Evolutionary conservation across 2,888 invertebrate genomes (phyloP).

Genomic region (Pedicia rivosa): DNA sequence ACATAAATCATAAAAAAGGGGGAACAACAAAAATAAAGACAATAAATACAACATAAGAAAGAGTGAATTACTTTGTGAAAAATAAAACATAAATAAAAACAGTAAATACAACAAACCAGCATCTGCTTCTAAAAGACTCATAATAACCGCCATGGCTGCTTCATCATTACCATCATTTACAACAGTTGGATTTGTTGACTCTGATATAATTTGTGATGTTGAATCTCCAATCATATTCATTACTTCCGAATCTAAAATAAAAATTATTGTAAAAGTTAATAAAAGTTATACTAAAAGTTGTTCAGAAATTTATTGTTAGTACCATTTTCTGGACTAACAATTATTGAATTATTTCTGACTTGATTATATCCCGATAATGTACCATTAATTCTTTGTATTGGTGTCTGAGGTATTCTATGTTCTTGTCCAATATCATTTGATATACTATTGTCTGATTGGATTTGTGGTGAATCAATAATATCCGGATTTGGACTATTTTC

Average conservation of each 20-base stretch:
- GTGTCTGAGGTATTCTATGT: conserved; percentile 6
- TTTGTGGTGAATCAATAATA: not conserved
- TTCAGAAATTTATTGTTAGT: conserved; percentile 1
- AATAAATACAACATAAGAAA: conserved; percentile 9
- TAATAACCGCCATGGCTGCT: conserved; percentile 83
- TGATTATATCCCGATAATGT: conserved; percentile 13
- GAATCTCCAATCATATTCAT: conserved; percentile 39
- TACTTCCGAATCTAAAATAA: conserved; percentile 32
- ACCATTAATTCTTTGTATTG: conserved; percentile 11
- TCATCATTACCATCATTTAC: conserved; percentile 66
- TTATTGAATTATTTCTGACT: conserved; percentile 26
- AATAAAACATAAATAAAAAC: too few species aligned
- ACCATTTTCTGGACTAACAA: conserved; percentile 20
- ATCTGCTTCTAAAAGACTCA: conserved; percentile 79
- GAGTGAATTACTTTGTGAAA: too few species aligned
- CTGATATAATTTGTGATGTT: not conserved
- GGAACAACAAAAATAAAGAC: too few species aligned
- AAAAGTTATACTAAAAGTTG: not conserved
- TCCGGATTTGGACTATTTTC: conserved; percentile 13
- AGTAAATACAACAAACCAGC: too few species aligned
- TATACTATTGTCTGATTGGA: not conserved
- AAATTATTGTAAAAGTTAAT: not conserved
- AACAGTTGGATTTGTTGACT: conserved; percentile 16
- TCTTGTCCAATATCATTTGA: conserved; percentile 9
- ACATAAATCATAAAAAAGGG: not conserved